phyloP scores from a whole-genome alignment of 2,888 invertebrate genomes.

The Norana najaformis region DNA sequence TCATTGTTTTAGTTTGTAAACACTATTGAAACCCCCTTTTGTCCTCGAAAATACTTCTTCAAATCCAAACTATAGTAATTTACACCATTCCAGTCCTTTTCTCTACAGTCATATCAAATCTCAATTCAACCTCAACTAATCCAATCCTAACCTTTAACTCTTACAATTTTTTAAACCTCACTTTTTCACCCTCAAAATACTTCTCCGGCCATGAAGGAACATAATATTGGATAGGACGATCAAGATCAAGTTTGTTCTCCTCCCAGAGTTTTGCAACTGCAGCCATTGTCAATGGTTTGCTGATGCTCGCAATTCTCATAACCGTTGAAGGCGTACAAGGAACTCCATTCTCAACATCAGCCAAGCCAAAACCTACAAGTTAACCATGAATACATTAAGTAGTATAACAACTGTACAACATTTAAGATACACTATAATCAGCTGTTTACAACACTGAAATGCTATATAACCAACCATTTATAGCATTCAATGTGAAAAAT shows the following conservation, averaged over 20 bases:
- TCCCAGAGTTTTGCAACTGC: conserved; percentile 66
- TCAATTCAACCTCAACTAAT: not conserved
- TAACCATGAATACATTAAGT: not conserved
- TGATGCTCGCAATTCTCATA: conserved; percentile 69
- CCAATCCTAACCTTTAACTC: not conserved
- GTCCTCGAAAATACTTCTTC: not conserved
- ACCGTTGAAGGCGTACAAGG: conserved; percentile 63
- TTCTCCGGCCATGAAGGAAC: conserved; percentile 66
- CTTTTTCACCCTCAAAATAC: conserved; percentile 63
- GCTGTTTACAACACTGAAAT: not conserved
- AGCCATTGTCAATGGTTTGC: conserved; percentile 69
- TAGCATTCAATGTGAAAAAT: not conserved
- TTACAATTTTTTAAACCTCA: conserved; percentile 43
- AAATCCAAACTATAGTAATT: not conserved
- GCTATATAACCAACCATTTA: not conserved
- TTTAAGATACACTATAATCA: not conserved
- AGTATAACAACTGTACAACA: not conserved
- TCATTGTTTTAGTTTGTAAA: no score
- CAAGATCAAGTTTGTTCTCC: conserved; percentile 66
- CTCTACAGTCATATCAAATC: not conserved
- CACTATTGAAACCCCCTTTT: not conserved
- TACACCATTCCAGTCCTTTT: not conserved
- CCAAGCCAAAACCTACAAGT: conserved; percentile 64
- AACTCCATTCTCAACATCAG: conserved; percentile 67
- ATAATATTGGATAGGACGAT: conserved; percentile 66